Base-by-base conservation (phyloP, 53 echinoderm and acorn worm genomes). In the Mesocentrotus franciscanus region DNA sequence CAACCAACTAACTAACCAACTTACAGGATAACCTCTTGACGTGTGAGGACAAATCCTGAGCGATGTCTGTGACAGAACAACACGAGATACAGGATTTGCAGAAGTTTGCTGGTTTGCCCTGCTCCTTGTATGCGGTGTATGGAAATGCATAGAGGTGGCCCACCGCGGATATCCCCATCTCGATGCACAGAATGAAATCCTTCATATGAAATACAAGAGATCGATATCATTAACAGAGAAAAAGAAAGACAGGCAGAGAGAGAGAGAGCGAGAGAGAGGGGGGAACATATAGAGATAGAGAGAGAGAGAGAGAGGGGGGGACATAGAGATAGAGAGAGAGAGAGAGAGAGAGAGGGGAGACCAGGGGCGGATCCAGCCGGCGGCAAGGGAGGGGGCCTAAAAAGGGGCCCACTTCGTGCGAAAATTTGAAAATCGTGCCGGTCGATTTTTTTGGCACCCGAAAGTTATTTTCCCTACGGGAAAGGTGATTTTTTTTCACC, bases 101-200 rank as follows among this genome's bases (percentile, higher is more conserved):
- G 95, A 95, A 96, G 60, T 81, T 85, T 42, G 56, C 60, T 7
- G 95, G 93, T 58, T n/a, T 60, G n/a, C 89, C 90, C 24, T 18
- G 56, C 11, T 85, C 42, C 78, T 93, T 95, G 96, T 95, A 96
- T 17, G 61, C 75, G 14, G 91, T 95, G 90, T 95, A 95, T n/a
- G 93, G 76, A 64, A 89, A 96, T 27, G 95, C 93, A 72, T 95
- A 95, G 7, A 96, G 95, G 42, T 96, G 96, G 36, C 84, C 93
- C n/a, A 95, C 93, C 10, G 96, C 95, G 20, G 95, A 84, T 6
- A 96, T 26, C 0, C 95, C 92, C 95, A 96, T 95, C 87, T 96
- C 96, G 60, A 96, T 26, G 26, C 93, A 60, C 29, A 96, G 42
- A 20, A 85, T 75, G 34, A 96, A 96, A 76, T 93, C 95, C 96